Percentiles rank a stretch among this genome's conserved stretches.
phyloP scores from a whole-genome alignment of 2,888 invertebrate species.

The Lasioglossum figueresi region DNA sequence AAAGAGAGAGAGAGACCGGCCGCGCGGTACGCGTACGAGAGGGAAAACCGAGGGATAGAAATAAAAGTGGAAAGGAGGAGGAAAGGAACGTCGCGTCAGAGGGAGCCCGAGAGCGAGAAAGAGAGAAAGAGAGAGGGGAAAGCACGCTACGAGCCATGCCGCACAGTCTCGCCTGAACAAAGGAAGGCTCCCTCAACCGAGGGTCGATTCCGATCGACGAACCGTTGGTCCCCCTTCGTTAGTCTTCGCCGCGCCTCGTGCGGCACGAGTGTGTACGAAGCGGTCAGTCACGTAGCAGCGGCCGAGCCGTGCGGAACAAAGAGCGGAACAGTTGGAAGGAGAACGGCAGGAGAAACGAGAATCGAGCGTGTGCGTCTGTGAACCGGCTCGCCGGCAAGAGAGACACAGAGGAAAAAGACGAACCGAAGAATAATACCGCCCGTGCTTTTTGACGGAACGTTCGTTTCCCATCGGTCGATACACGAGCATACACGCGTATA shows the following conservation, averaged over 20 bases:
- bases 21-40: constrained; percentile 4
- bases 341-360: constrained; percentile 43
- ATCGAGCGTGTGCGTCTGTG: constrained; percentile 31
- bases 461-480: not conserved
- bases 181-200: constrained; percentile 73
- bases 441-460: not conserved
- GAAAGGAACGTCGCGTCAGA: constrained; percentile 15
- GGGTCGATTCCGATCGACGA: constrained; percentile 78
- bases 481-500: not conserved
- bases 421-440: constrained; percentile 4
- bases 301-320: constrained; percentile 75
- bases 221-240: constrained; percentile 74
- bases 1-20: constrained; percentile 33
- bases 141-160: constrained; percentile 64
- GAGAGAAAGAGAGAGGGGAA: constrained; percentile 35
- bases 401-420: not conserved
- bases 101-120: constrained; percentile 2
- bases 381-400: constrained; percentile 49
- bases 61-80: constrained; percentile 46
- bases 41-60: constrained; percentile 34
- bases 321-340: constrained; percentile 54
- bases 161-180: constrained; percentile 73
- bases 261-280: constrained; percentile 66
- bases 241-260: constrained; percentile 70
- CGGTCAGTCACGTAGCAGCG: constrained; percentile 79